These are phyloP conservation scores for Oscheius sp. DNA, from an alignment of 2,888 invertebrate species.

Conservation along the genomic window DNA sequence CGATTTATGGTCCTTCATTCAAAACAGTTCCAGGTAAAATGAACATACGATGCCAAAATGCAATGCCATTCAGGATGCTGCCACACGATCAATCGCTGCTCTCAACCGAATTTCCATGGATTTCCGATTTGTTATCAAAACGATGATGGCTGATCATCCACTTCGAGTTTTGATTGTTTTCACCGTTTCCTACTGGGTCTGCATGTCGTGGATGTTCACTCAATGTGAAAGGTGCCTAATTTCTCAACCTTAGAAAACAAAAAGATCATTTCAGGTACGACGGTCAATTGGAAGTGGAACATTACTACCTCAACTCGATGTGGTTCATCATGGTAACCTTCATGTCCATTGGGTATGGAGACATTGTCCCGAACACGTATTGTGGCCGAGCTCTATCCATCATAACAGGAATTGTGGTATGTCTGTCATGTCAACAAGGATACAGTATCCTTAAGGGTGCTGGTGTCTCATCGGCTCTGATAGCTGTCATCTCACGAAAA, in stretches of 20 bases:
- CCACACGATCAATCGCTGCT: slow-evolving; percentile 81
- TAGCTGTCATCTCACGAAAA: slow-evolving; percentile 98
- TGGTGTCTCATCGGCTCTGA: slow-evolving; percentile 97
- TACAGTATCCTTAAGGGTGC: slow-evolving; percentile 82
- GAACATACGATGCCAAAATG: no score
- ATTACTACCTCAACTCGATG: slow-evolving; percentile 73
- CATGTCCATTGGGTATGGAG: slow-evolving; percentile 88
- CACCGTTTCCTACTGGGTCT: slow-evolving; percentile 99
- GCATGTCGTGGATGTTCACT: slow-evolving; percentile 95
- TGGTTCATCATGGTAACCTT: slow-evolving; percentile 83
- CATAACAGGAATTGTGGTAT: slow-evolving; percentile 99
- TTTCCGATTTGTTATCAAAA: slow-evolving; percentile 94
- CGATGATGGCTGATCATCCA: slow-evolving; percentile 99
- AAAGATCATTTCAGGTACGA: slow-evolving; percentile 54
- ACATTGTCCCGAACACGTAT: slow-evolving; percentile 94
- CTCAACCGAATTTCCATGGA: slow-evolving; percentile 85
- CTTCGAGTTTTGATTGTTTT: slow-evolving; percentile 92
- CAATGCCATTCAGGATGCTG: slow-evolving; percentile 86
- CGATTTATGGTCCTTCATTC: slow-evolving; percentile 99
- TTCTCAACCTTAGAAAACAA: neutral
- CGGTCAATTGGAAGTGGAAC: slow-evolving; percentile 61
- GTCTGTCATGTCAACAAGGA: slow-evolving; percentile 68
- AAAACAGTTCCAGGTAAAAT: slow-evolving; percentile 84
- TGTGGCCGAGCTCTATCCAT: slow-evolving; percentile 99
- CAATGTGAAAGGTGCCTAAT: slow-evolving; percentile 91